Conservation (phyloP, 2,888 invertebrate genomes). For the Drosophila pseudotalamancana region DNA sequence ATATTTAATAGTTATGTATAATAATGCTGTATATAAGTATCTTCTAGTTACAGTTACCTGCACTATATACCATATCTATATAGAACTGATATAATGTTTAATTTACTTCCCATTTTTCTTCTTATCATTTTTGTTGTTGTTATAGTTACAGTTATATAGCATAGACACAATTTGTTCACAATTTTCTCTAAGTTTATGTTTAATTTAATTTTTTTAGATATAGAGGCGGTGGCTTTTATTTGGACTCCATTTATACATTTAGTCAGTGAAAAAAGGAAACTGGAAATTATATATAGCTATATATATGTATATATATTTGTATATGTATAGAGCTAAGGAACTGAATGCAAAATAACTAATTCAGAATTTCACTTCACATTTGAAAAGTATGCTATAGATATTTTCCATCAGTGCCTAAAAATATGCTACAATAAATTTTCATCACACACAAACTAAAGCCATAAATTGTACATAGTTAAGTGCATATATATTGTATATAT, state of each 20-base stretch:
- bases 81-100: slow-evolving; percentile 15
- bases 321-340: slow-evolving; percentile 2
- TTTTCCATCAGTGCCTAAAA: slow-evolving; percentile 29
- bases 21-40: slow-evolving; percentile 68
- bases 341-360: slow-evolving; percentile 5
- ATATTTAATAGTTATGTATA: slow-evolving; percentile 49
- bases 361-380: slow-evolving; percentile 4
- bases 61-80: slow-evolving; percentile 6
- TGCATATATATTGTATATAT: slow-evolving; percentile 40
- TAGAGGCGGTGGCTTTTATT: slow-evolving; percentile 83
- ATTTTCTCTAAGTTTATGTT: slow-evolving; percentile 63
- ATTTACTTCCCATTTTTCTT: background rate
- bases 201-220: slow-evolving; percentile 48
- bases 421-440: slow-evolving; percentile 36
- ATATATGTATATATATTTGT: background rate
- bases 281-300: background rate
- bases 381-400: background rate
- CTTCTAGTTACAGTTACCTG: slow-evolving; percentile 57
- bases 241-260: slow-evolving; percentile 82
- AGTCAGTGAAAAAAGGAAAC: slow-evolving; percentile 59
- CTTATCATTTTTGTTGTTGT: slow-evolving; percentile 5
- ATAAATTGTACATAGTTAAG: slow-evolving; percentile 42
- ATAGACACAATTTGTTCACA: slow-evolving; percentile 77
- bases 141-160: slow-evolving; percentile 46
- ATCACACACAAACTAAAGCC: slow-evolving; percentile 14